Base-by-base conservation (phyloP, 92 coral and sea anemone genomes). In the Virgularia gustaviana region DNA sequence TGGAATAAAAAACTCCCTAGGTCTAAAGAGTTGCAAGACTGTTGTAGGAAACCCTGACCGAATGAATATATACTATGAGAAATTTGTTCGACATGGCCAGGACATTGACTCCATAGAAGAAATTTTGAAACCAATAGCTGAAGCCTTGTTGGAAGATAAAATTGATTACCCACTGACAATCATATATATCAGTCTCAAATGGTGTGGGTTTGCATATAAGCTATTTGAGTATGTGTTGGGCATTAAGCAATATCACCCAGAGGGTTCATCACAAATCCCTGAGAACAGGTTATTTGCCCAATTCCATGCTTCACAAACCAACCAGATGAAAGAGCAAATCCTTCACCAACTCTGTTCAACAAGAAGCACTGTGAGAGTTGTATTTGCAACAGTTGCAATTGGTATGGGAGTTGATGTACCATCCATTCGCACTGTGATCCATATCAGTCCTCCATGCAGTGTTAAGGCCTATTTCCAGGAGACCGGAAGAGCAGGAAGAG, bases 401-500 rank as follows among this genome's bases (percentile, higher is more conserved):
- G 78, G 78, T 47, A n/a, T n/a, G n/a, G n/a, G n/a, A n/a, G n/a
- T n/a, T n/a, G n/a, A n/a, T n/a, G n/a, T n/a, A n/a, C n/a, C n/a
- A n/a, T n/a, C n/a, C n/a, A n/a, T n/a, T n/a, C n/a, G 55, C n/a
- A 47, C 6, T 4, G 62, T 85, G 27, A 71, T 85, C 28, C 86
- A 81, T 66, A 64, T 77, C 23, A 80, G 80, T 15, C 89, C 86
- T 12, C 86, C 81, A 29, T n/a, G 83, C 2, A 71, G 81, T 2
- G 38, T 85, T 2, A 49, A 79, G 57, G 90, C 77, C 36, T 81
- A 80, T 28, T 47, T 81, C 24, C 89, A 81, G 56, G 88, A 85
- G 49, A 85, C 85, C 45, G 86, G 89, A 12, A 49, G 80, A 9
- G 83, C 83, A 68, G 82, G 85, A 20, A 56, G 85, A 10, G 86